Conservation (phyloP, 2,797 vertebrate species). For the Chiloscyllium punctatum region DNA sequence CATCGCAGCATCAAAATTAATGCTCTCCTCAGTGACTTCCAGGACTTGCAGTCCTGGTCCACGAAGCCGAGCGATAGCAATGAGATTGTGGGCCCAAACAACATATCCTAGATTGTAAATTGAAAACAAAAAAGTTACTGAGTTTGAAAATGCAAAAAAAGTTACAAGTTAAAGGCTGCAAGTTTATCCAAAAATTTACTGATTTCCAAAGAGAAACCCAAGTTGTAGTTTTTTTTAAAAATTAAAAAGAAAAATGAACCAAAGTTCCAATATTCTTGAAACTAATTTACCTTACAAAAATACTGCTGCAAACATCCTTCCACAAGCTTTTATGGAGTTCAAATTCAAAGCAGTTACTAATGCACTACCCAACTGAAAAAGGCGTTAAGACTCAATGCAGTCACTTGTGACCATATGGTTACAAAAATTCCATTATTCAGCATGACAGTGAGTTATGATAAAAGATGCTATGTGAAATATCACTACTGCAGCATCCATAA, state of each 20-base stretch:
- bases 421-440: background rate
- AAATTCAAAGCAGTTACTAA: background rate
- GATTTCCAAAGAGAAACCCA: background rate
- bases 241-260: background rate
- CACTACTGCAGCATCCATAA: background rate
- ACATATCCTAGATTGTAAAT: conserved; percentile 72
- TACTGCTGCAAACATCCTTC: background rate
- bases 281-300: background rate
- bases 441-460: background rate
- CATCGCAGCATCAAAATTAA: conserved; percentile 92
- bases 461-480: background rate
- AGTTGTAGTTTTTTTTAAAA: background rate
- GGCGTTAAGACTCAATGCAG: background rate
- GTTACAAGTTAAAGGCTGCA: no score
- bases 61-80: conserved; percentile 92
- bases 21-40: conserved; percentile 93
- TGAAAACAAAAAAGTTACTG: background rate
- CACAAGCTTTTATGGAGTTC: background rate
- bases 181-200: background rate
- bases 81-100: conserved; percentile 95
- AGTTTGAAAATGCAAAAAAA: background rate
- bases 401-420: background rate
- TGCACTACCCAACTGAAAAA: background rate
- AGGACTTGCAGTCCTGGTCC: conserved; percentile 85
- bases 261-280: background rate